These are phyloP conservation scores for Ptychoptera contaminata DNA, from an alignment of 2,888 invertebrate species.

Conservation along the genomic window DNA sequence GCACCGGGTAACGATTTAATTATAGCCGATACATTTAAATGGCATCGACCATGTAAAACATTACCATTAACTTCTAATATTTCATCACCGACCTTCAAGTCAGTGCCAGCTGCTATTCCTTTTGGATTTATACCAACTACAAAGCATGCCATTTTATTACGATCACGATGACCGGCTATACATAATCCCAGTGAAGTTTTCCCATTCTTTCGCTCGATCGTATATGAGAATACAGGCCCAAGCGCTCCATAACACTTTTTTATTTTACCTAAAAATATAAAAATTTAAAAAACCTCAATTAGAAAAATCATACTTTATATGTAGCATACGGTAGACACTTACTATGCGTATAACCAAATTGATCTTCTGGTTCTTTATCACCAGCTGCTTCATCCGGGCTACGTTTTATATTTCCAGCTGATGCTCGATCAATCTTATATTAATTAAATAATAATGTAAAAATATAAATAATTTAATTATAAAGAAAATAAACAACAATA, in stretches of 20 bases:
- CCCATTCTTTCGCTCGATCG: constrained; percentile 50
- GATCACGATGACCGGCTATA: constrained; percentile 85
- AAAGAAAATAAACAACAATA: not conserved
- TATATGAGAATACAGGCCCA: constrained; percentile 45
- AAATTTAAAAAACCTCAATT: not conserved
- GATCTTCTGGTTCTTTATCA: constrained; percentile 77
- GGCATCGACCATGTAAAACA: constrained; percentile 85
- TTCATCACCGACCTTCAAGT: constrained; percentile 84
- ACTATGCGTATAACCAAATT: constrained; percentile 72
- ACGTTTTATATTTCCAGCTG: constrained; percentile 70
- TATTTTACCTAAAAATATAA: constrained; percentile 60
- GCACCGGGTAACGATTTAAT: constrained; percentile 81
- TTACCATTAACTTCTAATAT: constrained; percentile 91
- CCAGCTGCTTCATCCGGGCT: constrained; percentile 60
- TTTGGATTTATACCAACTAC: constrained; percentile 88
- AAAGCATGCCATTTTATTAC: constrained; percentile 90
- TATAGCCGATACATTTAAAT: constrained; percentile 89
- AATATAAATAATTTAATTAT: not conserved
- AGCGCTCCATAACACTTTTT: constrained; percentile 80
- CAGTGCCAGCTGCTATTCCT: constrained; percentile 59
- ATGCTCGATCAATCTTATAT: constrained; percentile 67
- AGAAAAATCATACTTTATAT: not conserved
- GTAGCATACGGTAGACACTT: not conserved
- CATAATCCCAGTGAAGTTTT: constrained; percentile 77
- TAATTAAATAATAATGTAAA: not conserved